A percentile compares a stretch with the other conserved stretches of the same genome.
Conservation (phyloP, 1,140 invertebrate species). For the Bombyx mori region DNA sequence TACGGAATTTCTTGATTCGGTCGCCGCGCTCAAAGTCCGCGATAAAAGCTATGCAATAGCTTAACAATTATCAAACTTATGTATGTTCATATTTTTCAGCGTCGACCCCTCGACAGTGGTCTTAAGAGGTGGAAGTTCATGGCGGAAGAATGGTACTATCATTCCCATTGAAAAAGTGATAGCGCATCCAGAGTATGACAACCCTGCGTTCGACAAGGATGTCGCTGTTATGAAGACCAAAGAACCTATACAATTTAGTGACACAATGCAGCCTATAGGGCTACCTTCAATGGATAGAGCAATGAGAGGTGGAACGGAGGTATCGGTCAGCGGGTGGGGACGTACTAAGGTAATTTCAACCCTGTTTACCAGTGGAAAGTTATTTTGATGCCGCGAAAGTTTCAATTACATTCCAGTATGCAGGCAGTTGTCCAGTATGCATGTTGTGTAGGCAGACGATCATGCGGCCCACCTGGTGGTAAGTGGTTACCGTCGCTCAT, state of each 20-base stretch:
- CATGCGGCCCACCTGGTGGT: no score
- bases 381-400: no score
- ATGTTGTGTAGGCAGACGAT: no score
- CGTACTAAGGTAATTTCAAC: slow-evolving; percentile 27
- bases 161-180: slow-evolving; percentile 57
- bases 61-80: no score
- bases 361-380: not conserved
- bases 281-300: slow-evolving; percentile 26
- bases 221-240: slow-evolving; percentile 71
- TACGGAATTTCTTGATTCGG: no score
- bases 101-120: slow-evolving; percentile 51
- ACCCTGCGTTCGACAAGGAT: slow-evolving; percentile 71
- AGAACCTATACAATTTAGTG: slow-evolving; percentile 39
- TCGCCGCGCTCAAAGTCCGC: no score
- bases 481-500: no score
- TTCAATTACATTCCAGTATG: no score
- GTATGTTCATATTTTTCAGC: slow-evolving; percentile 23
- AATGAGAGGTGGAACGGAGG: slow-evolving; percentile 22
- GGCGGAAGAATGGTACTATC: slow-evolving; percentile 44
- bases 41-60: no score
- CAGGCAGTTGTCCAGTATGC: no score
- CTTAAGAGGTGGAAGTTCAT: slow-evolving; percentile 57
- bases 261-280: slow-evolving; percentile 35
- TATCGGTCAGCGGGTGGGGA: slow-evolving; percentile 54
- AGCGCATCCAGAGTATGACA: slow-evolving; percentile 63